Conservation (phyloP, 2,888 invertebrate genomes). For the Epinotia bilunana region DNA sequence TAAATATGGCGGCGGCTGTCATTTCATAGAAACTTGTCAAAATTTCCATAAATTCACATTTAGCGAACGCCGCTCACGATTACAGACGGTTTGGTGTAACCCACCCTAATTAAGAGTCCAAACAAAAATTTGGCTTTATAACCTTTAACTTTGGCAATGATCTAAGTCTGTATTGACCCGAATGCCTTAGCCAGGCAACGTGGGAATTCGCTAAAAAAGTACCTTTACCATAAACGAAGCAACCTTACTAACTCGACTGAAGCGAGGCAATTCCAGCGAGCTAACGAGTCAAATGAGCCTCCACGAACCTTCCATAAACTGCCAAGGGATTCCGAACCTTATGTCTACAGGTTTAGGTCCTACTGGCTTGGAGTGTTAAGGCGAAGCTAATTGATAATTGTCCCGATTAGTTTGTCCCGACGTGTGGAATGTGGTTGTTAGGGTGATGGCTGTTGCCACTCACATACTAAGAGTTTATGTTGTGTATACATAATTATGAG, state of each 20-base stretch:
- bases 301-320: conserved; percentile 1
- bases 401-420: conserved; percentile 23
- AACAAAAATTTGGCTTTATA: no score
- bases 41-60: no score
- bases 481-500: no score
- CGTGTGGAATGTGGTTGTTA: neutral
- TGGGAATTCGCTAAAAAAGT: neutral
- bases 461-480: neutral
- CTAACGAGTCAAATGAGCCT: conserved; percentile 17
- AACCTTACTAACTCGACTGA: neutral
- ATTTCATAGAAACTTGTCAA: no score
- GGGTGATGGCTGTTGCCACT: neutral
- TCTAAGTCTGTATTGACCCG: no score
- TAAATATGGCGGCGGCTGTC: no score
- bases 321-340: neutral
- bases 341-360: neutral
- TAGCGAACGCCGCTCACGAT: no score
- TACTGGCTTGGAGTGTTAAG: neutral
- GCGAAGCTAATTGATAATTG: conserved; percentile 27
- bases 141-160: no score
- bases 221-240: neutral
- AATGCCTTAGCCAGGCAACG: no score
- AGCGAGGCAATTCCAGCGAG: conserved; percentile 4
- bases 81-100: no score
- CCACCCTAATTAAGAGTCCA: no score